A percentile compares a stretch with the other conserved stretches of the same genome.
Evolutionary conservation across 23 tunicate species (phyloP).

Genomic region (Trididemnum clinides): DNA sequence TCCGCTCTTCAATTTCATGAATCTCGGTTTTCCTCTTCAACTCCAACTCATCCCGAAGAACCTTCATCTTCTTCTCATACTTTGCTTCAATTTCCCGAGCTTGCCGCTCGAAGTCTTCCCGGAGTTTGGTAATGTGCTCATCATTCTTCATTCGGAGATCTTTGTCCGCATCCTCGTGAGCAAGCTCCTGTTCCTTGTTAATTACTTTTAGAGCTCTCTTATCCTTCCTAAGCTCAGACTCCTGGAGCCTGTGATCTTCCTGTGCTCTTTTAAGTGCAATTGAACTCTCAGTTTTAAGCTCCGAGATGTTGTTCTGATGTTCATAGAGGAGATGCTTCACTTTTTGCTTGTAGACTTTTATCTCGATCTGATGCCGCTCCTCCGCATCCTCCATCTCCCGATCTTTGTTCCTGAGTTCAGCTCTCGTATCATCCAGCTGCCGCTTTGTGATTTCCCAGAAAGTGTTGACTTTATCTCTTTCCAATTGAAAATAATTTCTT

Average conservation of each 20-base stretch:
- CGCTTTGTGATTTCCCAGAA: slow-evolving; percentile 99
- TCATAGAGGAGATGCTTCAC: slow-evolving; percentile 98
- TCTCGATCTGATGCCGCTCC: slow-evolving; percentile 98
- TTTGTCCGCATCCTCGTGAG: slow-evolving; percentile 96
- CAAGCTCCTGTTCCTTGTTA: slow-evolving; percentile 82
- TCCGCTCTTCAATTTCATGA: slow-evolving; percentile 98
- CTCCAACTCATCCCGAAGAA: slow-evolving; percentile 92
- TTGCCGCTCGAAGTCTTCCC: slow-evolving; percentile 87
- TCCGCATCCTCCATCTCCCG: slow-evolving; percentile 99
- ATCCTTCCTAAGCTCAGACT: slow-evolving; percentile 85
- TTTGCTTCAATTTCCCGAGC: slow-evolving; percentile 97
- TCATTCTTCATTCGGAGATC: slow-evolving; percentile 85
- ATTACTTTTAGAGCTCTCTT: slow-evolving; percentile 81
- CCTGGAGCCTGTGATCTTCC: slow-evolving; percentile 87
- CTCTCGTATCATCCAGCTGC: slow-evolving; percentile 94
- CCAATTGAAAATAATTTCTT: slow-evolving; percentile 95
- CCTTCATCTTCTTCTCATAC: slow-evolving; percentile 94
- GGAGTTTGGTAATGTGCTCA: slow-evolving; percentile 58
- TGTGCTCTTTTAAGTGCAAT: slow-evolving; percentile 85
- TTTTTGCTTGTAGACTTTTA: slow-evolving; percentile 99
- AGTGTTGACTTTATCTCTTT: slow-evolving; percentile 97
- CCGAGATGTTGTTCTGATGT: slow-evolving; percentile 96
- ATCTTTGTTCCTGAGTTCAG: slow-evolving; percentile 96
- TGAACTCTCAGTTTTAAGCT: slow-evolving; percentile 86
- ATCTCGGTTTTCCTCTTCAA: slow-evolving; percentile 93